Percentiles rank a stretch among this genome's conserved stretches.
These are phyloP conservation scores for Hypocryptadius cinnamomeus DNA, from an alignment of 2,113 vertebrate genomes.

Conservation along the genomic window DNA sequence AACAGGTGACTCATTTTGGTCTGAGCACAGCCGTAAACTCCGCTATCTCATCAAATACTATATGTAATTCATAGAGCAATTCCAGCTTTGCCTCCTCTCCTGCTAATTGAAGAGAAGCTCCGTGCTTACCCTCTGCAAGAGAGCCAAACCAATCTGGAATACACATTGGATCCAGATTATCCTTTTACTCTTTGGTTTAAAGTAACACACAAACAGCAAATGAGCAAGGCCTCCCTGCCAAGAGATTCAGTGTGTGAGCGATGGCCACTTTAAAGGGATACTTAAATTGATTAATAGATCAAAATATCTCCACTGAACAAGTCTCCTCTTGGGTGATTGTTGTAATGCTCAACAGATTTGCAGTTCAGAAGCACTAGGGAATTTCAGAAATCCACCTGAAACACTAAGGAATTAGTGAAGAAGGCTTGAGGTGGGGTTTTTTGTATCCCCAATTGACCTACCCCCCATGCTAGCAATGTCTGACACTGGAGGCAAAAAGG, in stretches of 20 bases:
- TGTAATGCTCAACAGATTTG: background rate
- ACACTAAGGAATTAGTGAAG: background rate
- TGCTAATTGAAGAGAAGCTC: constrained; percentile 10
- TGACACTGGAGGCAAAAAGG: background rate
- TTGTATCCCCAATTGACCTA: background rate
- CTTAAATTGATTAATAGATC: background rate
- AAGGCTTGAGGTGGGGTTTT: background rate
- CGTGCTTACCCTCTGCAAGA: background rate
- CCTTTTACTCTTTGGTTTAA: background rate
- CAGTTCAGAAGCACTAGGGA: background rate
- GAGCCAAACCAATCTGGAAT: background rate
- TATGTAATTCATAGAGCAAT: background rate
- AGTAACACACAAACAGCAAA: background rate
- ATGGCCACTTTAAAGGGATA: background rate
- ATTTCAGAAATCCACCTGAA: background rate
- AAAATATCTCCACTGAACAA: background rate
- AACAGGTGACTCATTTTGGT: constrained; percentile 56
- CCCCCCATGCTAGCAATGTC: background rate
- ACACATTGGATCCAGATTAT: background rate
- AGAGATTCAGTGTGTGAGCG: background rate
- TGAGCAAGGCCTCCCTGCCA: background rate
- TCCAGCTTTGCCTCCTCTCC: background rate
- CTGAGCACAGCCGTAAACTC: background rate
- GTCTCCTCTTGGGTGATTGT: background rate
- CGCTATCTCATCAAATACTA: background rate